Evolutionary conservation across 64 coral and sea anemone genomes (phyloP).

Genomic region (Montipora capricornis): DNA sequence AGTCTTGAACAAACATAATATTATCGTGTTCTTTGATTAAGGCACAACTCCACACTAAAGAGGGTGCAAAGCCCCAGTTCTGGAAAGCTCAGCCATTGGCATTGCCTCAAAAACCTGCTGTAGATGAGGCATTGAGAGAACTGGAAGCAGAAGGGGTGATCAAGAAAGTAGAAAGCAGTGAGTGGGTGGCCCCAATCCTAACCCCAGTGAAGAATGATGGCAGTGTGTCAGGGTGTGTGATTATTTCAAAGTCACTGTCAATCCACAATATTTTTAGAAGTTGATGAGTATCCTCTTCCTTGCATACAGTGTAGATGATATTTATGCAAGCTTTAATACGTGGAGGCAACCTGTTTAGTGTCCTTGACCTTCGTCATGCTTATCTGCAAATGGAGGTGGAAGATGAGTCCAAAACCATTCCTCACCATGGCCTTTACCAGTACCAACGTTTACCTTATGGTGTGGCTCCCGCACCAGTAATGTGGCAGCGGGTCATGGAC

Average conservation of each 20-base stretch:
- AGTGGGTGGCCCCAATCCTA: not conserved
- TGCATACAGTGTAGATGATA: not conserved
- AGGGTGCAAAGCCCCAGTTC: not conserved
- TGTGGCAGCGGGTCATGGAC: slow-evolving; percentile 50
- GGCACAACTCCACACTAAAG: not conserved
- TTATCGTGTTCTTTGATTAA: not conserved
- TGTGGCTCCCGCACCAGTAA: slow-evolving; percentile 19
- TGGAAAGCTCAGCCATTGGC: not conserved
- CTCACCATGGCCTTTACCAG: slow-evolving; percentile 1
- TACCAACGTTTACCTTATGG: slow-evolving; percentile 33
- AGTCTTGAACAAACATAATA: not conserved
- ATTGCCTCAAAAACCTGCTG: slow-evolving; percentile 12
- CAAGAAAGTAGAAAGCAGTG: not conserved
- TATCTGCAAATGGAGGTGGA: slow-evolving; percentile 57
- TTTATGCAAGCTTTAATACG: not conserved
- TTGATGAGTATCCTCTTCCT: slow-evolving; percentile 36
- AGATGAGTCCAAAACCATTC: not conserved
- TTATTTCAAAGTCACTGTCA: slow-evolving; percentile 42
- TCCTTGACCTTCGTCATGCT: slow-evolving; percentile 18
- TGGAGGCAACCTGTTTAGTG: slow-evolving; percentile 2
- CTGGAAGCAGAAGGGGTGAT: slow-evolving; percentile 5
- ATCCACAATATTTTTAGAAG: slow-evolving; percentile 6
- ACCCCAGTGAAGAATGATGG: slow-evolving; percentile 25
- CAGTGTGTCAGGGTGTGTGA: slow-evolving; percentile 20
- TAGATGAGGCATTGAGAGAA: not conserved